These are phyloP conservation scores for Salvelinus fontinalis DNA, from an alignment of 2,113 vertebrate genomes.

Conservation along the genomic window DNA sequence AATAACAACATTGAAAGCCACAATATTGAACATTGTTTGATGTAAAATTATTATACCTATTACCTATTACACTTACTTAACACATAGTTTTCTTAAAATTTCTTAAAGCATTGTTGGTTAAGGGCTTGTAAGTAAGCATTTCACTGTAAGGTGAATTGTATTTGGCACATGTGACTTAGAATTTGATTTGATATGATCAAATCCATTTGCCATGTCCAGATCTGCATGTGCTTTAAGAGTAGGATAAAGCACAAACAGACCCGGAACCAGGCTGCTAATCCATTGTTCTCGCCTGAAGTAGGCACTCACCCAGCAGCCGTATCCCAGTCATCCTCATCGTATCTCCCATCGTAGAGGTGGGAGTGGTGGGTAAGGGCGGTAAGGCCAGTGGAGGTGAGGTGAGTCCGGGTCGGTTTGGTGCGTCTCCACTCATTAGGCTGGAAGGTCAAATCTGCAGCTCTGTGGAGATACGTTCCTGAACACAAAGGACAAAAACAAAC, in stretches of 20 bases:
- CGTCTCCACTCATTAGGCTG: constrained; percentile 84
- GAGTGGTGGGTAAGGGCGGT: constrained; percentile 78
- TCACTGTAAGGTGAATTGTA: too few relatives aligned
- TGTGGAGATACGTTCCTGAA: constrained; percentile 81
- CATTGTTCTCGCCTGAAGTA: neutral
- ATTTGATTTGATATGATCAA: too few relatives aligned
- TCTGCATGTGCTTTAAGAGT: too few relatives aligned
- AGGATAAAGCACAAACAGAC: too few relatives aligned
- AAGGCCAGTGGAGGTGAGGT: constrained; percentile 75
- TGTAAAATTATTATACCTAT: too few relatives aligned
- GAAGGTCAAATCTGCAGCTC: constrained; percentile 70
- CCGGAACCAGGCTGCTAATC: neutral
- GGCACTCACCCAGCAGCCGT: constrained; percentile 82
- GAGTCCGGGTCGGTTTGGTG: constrained; percentile 77
- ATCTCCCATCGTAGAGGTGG: constrained; percentile 79
- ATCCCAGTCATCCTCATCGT: constrained; percentile 89
- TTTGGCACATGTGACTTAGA: too few relatives aligned
- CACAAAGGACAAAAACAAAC: neutral
- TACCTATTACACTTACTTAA: too few relatives aligned
- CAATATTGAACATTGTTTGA: neutral
- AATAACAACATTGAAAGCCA: too few relatives aligned
- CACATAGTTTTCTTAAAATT: too few relatives aligned
- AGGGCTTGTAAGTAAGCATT: too few relatives aligned
- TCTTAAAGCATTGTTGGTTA: too few relatives aligned
- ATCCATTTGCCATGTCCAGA: too few relatives aligned